These are phyloP conservation scores for Drosophila falleni DNA, from an alignment of 2,888 invertebrate species.

Conservation along the genomic window DNA sequence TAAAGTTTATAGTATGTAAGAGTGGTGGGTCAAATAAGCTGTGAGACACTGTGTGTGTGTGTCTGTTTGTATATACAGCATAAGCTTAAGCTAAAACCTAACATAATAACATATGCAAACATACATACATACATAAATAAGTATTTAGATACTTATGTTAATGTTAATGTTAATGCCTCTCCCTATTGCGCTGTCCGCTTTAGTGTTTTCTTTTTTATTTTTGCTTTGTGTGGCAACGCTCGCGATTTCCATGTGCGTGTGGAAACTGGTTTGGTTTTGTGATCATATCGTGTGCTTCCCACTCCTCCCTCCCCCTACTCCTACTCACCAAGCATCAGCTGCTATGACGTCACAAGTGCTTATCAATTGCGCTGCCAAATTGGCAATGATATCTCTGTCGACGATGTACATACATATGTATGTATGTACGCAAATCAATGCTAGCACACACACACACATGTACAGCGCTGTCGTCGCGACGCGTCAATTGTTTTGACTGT, in stretches of 20 bases:
- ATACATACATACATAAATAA: neutral
- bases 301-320: neutral
- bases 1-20: too few relatives aligned
- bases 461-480: neutral
- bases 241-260: conserved; percentile 41
- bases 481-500: neutral
- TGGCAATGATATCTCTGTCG: conserved; percentile 20
- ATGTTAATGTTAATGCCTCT: conserved; percentile 41
- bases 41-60: too few relatives aligned
- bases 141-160: conserved; percentile 11
- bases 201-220: neutral
- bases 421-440: conserved; percentile 25
- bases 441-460: neutral
- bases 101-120: neutral
- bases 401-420: neutral
- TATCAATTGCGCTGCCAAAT: conserved; percentile 47
- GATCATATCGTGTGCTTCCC: conserved; percentile 23
- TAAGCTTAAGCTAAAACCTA: conserved; percentile 20
- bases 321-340: conserved; percentile 27
- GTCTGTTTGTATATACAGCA: conserved; percentile 3
- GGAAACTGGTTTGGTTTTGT: conserved; percentile 48
- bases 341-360: conserved; percentile 56
- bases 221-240: conserved; percentile 54
- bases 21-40: too few relatives aligned
- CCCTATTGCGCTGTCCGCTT: conserved; percentile 1